Conservation (phyloP, 2,797 vertebrate species). For the Triplophysa bombifrons region DNA sequence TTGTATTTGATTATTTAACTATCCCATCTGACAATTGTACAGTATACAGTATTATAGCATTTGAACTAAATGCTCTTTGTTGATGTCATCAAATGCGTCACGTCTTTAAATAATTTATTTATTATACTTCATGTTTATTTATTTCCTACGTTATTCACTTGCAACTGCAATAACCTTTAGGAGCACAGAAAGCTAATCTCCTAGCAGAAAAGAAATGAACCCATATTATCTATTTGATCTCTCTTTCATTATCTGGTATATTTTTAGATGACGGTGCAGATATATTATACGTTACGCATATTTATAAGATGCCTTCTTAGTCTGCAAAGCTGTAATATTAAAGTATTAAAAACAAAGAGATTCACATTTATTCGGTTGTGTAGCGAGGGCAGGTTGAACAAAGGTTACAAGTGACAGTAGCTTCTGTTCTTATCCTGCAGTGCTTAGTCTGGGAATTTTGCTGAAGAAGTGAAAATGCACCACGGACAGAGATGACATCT, state of each 20-base stretch:
- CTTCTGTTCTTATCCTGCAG: slow-evolving; percentile 45
- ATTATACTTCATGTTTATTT: slow-evolving; percentile 33
- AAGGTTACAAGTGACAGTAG: slow-evolving; percentile 38
- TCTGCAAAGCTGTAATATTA: not conserved
- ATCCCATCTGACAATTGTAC: no score
- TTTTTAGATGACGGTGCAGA: not conserved
- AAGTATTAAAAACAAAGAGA: not conserved
- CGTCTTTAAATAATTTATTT: slow-evolving; percentile 18
- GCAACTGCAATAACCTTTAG: slow-evolving; percentile 11
- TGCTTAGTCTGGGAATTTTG: slow-evolving; percentile 43
- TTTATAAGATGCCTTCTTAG: not conserved
- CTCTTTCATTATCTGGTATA: no score
- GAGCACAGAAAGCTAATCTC: slow-evolving; percentile 28
- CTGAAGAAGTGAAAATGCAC: slow-evolving; percentile 46
- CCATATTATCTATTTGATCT: not conserved
- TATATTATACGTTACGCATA: not conserved
- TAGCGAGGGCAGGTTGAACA: slow-evolving; percentile 7
- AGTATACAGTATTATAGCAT: no score
- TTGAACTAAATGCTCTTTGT: not conserved
- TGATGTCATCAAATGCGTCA: slow-evolving; percentile 21
- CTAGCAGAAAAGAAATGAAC: not conserved
- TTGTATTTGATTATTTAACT: no score
- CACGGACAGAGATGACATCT: slow-evolving; percentile 45
- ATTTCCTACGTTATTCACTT: slow-evolving; percentile 43
- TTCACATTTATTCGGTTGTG: not conserved